A percentile compares a stretch with the other conserved stretches of the same genome.
These are phyloP conservation scores for Odontamblyopus lacepedii DNA, from an alignment of 2,797 vertebrate genomes.

Conservation along the genomic window DNA sequence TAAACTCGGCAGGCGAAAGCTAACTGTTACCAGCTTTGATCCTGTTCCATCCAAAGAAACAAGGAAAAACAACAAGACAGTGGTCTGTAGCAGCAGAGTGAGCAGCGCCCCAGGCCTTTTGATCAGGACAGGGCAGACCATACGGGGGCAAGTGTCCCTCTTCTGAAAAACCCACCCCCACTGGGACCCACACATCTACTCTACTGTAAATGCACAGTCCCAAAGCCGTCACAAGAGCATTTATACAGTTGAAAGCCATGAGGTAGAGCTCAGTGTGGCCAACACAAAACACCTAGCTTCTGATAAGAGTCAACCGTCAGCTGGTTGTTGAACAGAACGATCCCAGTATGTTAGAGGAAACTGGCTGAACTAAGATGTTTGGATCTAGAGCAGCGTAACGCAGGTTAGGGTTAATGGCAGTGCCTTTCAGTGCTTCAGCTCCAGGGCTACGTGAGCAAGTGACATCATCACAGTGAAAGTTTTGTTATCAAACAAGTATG, in stretches of 20 bases:
- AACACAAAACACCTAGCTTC: background rate
- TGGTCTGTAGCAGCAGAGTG: conserved; percentile 59
- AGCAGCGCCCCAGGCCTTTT: conserved; percentile 79
- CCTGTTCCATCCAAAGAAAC: conserved; percentile 72
- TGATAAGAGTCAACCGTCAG: conserved; percentile 4
- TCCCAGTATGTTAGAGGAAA: conserved; percentile 4
- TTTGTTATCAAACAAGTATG: too few species aligned
- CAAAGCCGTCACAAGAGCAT: conserved; percentile 30
- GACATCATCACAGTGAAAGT: too few species aligned
- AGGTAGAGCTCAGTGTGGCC: background rate
- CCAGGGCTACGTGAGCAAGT: too few species aligned
- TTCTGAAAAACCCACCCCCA: conserved; percentile 58
- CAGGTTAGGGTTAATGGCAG: background rate
- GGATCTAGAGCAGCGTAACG: background rate
- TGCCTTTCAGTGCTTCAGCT: too few species aligned
- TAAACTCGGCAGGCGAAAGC: conserved; percentile 81
- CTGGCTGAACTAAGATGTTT: background rate
- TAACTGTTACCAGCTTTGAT: conserved; percentile 86
- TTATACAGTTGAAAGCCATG: conserved; percentile 44
- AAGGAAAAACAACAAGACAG: conserved; percentile 70
- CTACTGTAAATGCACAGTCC: conserved; percentile 38
- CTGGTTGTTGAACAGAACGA: background rate
- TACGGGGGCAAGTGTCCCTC: conserved; percentile 69
- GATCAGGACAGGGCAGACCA: conserved; percentile 75
- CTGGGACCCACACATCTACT: conserved; percentile 29